Percentiles rank a stretch among this genome's conserved stretches.
These are phyloP conservation scores for Gobio occitaniae DNA, from an alignment of 2,797 vertebrate genomes.

Conservation along the genomic window DNA sequence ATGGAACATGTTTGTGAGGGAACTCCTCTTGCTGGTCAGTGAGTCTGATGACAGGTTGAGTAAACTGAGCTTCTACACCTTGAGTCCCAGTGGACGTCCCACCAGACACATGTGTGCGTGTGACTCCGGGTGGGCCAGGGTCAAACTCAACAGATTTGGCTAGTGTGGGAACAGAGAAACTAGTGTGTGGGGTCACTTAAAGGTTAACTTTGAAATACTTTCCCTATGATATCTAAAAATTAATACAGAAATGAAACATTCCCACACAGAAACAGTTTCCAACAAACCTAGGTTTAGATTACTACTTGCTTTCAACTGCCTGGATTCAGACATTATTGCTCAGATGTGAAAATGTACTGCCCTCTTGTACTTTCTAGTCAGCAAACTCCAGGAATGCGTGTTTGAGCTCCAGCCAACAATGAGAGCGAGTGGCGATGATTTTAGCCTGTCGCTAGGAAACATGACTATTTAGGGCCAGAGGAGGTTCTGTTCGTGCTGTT, in stretches of 20 bases:
- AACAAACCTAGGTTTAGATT: background rate
- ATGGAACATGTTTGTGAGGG: background rate
- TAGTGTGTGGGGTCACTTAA: background rate
- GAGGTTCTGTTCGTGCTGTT: slow-evolving; percentile 13
- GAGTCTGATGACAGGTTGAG: slow-evolving; percentile 12
- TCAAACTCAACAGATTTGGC: slow-evolving; percentile 51
- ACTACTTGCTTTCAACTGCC: background rate
- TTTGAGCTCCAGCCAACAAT: slow-evolving; percentile 54
- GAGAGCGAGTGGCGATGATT: slow-evolving; percentile 49
- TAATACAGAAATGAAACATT: background rate
- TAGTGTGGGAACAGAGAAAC: slow-evolving; percentile 38
- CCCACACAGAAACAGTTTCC: background rate
- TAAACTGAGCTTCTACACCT: slow-evolving; percentile 19
- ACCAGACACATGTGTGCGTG: slow-evolving; percentile 23
- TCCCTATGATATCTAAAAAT: background rate
- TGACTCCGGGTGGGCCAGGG: slow-evolving; percentile 6
- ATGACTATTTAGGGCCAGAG: slow-evolving; percentile 45
- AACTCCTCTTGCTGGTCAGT: background rate
- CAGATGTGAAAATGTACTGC: background rate
- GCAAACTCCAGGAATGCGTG: slow-evolving; percentile 55
- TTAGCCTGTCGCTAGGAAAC: slow-evolving; percentile 69
- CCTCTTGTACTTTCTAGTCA: slow-evolving; percentile 1
- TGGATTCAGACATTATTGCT: background rate
- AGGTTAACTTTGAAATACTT: background rate
- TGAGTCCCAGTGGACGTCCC: slow-evolving; percentile 1